These are phyloP conservation scores for Pogonomyrmex barbatus DNA, from an alignment of 1,140 invertebrate genomes.

Conservation along the genomic window DNA sequence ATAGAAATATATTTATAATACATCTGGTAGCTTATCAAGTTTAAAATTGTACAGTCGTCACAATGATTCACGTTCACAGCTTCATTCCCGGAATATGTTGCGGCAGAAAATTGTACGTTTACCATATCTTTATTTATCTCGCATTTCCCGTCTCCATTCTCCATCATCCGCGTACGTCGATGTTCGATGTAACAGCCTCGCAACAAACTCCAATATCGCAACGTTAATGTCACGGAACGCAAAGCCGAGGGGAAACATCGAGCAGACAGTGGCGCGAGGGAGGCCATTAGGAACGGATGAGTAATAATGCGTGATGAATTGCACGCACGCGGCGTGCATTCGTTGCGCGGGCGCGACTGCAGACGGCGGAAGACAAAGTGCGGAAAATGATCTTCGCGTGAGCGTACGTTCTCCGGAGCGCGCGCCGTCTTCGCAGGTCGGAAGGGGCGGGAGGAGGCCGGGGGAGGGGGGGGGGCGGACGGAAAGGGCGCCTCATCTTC, in stretches of 20 bases:
- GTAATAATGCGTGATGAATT: slow-evolving; percentile 58
- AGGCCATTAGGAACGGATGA: slow-evolving; percentile 38
- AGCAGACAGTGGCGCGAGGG: background rate
- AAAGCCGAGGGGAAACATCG: slow-evolving; percentile 8
- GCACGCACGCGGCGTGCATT: slow-evolving; percentile 39
- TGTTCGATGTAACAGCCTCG: background rate
- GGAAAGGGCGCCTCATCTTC: background rate
- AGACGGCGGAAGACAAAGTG: slow-evolving; percentile 23
- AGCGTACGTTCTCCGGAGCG: background rate
- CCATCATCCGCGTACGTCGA: background rate
- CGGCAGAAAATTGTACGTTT: background rate
- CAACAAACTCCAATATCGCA: background rate
- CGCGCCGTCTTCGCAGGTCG: background rate
- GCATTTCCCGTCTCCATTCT: background rate
- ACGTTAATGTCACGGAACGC: slow-evolving; percentile 19
- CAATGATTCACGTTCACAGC: background rate
- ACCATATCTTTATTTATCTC: background rate
- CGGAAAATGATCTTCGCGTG: slow-evolving; percentile 31
- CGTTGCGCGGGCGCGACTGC: slow-evolving; percentile 31
- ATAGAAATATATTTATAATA: background rate
- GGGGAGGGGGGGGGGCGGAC: no score
- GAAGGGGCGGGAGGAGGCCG: no score
- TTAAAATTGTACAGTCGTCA: background rate
- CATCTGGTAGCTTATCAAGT: background rate
- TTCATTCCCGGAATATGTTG: background rate